Base-by-base conservation (phyloP, 2,797 vertebrate species). In the Paedocypris micromegethes region DNA sequence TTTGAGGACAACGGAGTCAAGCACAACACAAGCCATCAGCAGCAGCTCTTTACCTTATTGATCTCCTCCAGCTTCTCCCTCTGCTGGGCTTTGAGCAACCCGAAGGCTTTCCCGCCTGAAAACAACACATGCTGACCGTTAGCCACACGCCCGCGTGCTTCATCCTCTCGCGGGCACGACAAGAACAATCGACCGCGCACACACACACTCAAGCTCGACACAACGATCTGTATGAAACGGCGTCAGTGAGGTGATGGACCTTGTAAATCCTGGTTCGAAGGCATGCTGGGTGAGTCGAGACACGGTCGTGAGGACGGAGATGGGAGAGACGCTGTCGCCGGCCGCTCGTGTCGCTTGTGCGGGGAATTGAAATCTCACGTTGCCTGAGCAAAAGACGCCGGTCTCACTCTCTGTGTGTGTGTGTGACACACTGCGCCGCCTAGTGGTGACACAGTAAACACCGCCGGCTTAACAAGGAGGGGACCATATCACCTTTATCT, bases 101-200 rank as follows among this genome's bases (percentile, higher is more conserved):
- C 92, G 46, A 92, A 94, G 40, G 91, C 83, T 83, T 95, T 96
- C n/a, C 94, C 93, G 71, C 93, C 94, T 95, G 77, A 46, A 68
- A 64, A 59, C 6, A 40, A 58, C 39, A 60, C 52, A 57, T n/a
- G 41, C 2, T 2, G 7, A 38, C 46, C 48, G 48, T 72, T 71
- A 59, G 4, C 5, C 37, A 58, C 9, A 8, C 40, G 48, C 8
- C 45, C 54, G 46, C 5, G 42, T 47, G 38, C 47, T 61, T 54
- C 6, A 54, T 5, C 6, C 53, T 71, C 77, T 69, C 56, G 74
- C 71, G 41, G 46, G 48, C 42, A 56, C n/a, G 39, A 61, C 40
- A 66, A 72, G 40, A 23, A 58, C n/a, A 45, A 37, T 50, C 57
- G 70, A 41, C 51, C 64, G 64, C 42, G 5, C 51, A 58, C 6